These are phyloP conservation scores for Rhegmatorhina hoffmannsi DNA, from an alignment of 2,113 vertebrate species.

Conservation along the genomic window DNA sequence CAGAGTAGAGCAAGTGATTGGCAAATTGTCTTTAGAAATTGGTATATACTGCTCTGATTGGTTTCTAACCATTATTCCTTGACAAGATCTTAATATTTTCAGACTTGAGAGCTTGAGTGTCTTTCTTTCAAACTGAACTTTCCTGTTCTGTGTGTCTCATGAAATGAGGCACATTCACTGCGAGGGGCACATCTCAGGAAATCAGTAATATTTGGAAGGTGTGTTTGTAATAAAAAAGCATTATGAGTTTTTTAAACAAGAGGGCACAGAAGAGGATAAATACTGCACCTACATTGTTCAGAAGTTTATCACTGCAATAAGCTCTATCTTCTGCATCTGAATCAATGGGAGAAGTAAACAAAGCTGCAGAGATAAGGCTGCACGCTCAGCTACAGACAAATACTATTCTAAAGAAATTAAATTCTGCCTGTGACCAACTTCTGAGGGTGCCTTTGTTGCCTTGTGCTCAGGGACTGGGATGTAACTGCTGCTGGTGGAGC, in stretches of 20 bases:
- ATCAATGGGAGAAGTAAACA: not conserved
- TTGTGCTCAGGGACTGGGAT: not conserved
- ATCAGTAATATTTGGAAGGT: not conserved
- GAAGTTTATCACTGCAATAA: not conserved
- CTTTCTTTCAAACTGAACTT: not conserved
- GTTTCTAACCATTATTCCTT: not conserved
- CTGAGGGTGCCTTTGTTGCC: not conserved
- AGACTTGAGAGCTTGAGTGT: not conserved
- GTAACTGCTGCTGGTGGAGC: not conserved
- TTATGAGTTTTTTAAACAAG: not conserved
- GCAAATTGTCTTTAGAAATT: slow-evolving; percentile 30
- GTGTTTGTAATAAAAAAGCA: not conserved
- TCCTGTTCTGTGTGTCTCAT: not conserved
- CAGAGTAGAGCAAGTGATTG: not conserved
- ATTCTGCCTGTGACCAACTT: not conserved
- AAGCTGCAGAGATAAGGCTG: not conserved
- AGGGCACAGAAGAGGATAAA: not conserved
- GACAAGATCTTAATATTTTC: not conserved
- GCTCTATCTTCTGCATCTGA: not conserved
- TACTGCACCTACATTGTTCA: fast-evolving
- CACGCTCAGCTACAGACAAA: not conserved
- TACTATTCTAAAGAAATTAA: not conserved
- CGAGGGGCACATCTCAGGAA: not conserved
- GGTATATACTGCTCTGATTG: not conserved
- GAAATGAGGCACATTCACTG: not conserved